phyloP scores from a whole-genome alignment of 2,888 invertebrate species.

The Tenthredo livida region DNA sequence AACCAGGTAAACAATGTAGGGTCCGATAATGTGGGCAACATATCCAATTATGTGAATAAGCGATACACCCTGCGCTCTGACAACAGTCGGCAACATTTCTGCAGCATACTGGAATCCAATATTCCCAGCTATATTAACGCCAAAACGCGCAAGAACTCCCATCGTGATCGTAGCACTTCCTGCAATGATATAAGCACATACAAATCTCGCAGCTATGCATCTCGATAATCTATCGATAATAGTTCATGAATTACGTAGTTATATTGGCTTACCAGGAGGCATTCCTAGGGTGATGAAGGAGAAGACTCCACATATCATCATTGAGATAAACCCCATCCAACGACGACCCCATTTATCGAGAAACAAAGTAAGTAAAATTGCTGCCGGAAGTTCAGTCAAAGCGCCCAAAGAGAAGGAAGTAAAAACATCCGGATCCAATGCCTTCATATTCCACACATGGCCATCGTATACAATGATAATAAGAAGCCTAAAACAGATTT shows the following conservation, averaged over 20 bases:
- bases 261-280: constrained; percentile 82
- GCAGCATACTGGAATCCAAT: constrained; percentile 95
- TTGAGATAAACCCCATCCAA: constrained; percentile 91
- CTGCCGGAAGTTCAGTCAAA: constrained; percentile 91
- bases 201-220: too few relatives aligned
- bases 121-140: constrained; percentile 94
- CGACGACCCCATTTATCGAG: constrained; percentile 91
- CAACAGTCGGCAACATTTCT: constrained; percentile 92
- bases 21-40: constrained; percentile 90
- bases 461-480: constrained; percentile 93
- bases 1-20: constrained; percentile 91
- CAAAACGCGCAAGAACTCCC: constrained; percentile 91
- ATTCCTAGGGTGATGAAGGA: constrained; percentile 88
- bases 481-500: constrained; percentile 82
- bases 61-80: constrained; percentile 92
- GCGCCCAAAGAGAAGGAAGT: constrained; percentile 91
- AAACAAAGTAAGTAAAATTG: constrained; percentile 88
- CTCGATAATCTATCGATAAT: too few relatives aligned
- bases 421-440: constrained; percentile 89
- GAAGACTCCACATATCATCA: constrained; percentile 90
- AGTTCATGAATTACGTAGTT: too few relatives aligned
- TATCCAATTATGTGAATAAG: constrained; percentile 94
- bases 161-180: constrained; percentile 87
- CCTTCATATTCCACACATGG: constrained; percentile 92
- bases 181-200: constrained; percentile 67